Evolutionary conservation across 2,888 invertebrate genomes (phyloP), one percentile per base, ranked within the genome.

Genomic region (Leucophenga maculata): DNA sequence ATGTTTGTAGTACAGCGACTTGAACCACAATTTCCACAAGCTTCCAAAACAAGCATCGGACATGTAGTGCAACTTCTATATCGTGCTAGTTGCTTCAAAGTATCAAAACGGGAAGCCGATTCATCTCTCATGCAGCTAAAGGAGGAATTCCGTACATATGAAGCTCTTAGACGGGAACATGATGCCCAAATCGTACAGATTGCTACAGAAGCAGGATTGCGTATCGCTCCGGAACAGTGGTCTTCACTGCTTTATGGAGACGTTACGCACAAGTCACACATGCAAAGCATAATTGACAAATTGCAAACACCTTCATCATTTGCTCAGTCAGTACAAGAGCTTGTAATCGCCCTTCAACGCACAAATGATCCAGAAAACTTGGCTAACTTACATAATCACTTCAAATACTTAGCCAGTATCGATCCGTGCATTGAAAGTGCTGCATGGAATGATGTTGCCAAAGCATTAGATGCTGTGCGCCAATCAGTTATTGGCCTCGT

Each of bases 151-250:
- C 92, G 98, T 16, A 95, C 95, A 0, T 99, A 99, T 87, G 98
- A 99, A 80, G 93, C 96, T 0, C 87, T 99, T 67, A 90, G 99
- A 8, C 91, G 97, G 1, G 99, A 99, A 85, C 99, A 99, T 86
- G 99, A 99, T 89, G 95, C 98, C 11, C 99, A 99, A 88, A 98
- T 99, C 78, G 98, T 99, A 4, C 97, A 98, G 89, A 99, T 99
- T 73, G 99, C 99, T 0, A 95, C 97, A 0, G 99, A 99, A 89
- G 97, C 98, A 1, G 99, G 99, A 0, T 90, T 99, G 26, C 90
- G 98, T 70, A 99, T 99, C 74, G 97, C 98, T 0, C 98, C 99
- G 0, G 99, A 99, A 87, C 98, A 99, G 86, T 99, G 99, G 99
- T 97, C 97, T 1, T 95, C 98, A 0, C 89, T 99, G 60, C 89